Conservation (phyloP, 1,140 invertebrate species). For the Atta colombica region DNA sequence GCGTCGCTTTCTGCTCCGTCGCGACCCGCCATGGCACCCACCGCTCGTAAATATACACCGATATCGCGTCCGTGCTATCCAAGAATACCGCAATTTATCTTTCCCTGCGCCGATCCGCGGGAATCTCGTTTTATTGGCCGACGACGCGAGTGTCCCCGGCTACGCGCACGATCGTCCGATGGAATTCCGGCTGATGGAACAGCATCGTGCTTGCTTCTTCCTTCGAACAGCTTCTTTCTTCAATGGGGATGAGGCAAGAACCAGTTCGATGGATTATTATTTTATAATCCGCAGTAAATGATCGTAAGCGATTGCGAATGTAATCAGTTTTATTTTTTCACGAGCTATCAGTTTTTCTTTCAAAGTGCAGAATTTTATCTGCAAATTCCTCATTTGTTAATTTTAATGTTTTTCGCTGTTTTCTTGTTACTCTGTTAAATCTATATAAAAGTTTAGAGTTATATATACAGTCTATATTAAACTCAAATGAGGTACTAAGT, state of each 20-base stretch:
- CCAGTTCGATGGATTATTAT: constrained; percentile 29
- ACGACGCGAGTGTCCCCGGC: constrained; percentile 38
- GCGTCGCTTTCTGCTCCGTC: constrained; percentile 47
- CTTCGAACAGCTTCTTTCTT: constrained; percentile 47
- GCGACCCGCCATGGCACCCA: constrained; percentile 39
- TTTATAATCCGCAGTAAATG: constrained; percentile 3
- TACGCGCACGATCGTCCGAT: constrained; percentile 56
- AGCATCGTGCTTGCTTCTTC: constrained; percentile 42
- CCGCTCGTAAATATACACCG: constrained; percentile 80
- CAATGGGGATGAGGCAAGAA: neutral
- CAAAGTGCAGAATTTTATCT: neutral
- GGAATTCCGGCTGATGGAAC: constrained; percentile 57
- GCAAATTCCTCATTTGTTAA: neutral
- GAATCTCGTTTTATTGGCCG: constrained; percentile 76
- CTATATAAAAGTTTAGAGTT: neutral
- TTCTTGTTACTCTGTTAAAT: neutral
- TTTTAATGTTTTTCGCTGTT: neutral
- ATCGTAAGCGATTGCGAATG: neutral
- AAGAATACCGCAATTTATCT: constrained; percentile 81
- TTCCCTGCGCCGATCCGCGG: constrained; percentile 75
- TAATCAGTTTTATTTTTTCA: neutral
- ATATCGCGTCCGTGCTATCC: constrained; percentile 75
- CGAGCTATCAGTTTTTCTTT: too few species aligned
- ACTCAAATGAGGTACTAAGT: neutral
- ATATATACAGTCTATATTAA: neutral